Conservation (phyloP, 2,888 invertebrate genomes). For the Sphinx pinastri region DNA sequence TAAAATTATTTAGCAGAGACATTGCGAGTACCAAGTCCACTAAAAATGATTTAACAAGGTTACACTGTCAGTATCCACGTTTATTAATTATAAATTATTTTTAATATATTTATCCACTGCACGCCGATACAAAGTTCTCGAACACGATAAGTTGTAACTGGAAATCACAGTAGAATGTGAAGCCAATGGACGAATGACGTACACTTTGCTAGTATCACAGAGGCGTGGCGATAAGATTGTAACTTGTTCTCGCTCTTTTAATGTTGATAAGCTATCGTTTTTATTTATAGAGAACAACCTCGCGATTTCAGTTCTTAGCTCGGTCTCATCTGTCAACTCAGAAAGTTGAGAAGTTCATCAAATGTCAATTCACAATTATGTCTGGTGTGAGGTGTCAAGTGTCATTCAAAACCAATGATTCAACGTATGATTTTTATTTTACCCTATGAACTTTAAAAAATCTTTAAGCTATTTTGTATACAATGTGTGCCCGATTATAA, state of each 20-base stretch:
- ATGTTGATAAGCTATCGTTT: constrained; percentile 47
- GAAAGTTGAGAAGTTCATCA: not conserved
- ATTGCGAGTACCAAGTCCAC: constrained; percentile 47
- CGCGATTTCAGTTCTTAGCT: not conserved
- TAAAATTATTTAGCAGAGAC: constrained; percentile 76
- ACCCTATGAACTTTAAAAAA: no score
- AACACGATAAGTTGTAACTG: not conserved
- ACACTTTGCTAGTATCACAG: constrained; percentile 39
- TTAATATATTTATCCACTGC: not conserved
- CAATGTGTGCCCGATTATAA: no score
- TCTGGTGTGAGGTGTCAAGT: no score
- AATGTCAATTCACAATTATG: not conserved
- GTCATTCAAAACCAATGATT: not conserved
- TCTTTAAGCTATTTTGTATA: no score
- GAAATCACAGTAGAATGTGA: constrained; percentile 6
- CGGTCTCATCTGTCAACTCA: not conserved
- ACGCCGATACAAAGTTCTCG: constrained; percentile 13
- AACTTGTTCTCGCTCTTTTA: constrained; percentile 41
- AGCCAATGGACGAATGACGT: constrained; percentile 18
- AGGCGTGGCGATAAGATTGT: constrained; percentile 62
- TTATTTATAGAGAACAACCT: constrained; percentile 45
- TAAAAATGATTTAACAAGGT: constrained; percentile 35
- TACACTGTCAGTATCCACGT: constrained; percentile 35
- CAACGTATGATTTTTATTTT: no score
- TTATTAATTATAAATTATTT: not conserved